Base-by-base conservation (phyloP, 2,113 vertebrate species). In the Coptodon bakossiorum region DNA sequence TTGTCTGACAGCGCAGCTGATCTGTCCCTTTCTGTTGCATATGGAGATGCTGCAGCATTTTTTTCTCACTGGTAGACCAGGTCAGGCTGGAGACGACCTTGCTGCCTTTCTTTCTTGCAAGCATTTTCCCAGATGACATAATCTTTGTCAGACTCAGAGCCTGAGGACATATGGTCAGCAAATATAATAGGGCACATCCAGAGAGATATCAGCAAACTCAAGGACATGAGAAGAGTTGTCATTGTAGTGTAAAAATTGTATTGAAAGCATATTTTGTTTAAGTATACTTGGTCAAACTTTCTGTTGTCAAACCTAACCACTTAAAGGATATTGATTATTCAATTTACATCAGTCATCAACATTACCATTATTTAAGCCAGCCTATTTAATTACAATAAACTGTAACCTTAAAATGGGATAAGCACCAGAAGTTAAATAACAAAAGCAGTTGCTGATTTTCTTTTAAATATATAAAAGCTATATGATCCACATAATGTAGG, bases 111-210 rank as follows among this genome's bases (percentile, higher is more conserved):
- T 76, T 86, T 61, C 78, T 86, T 78, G 54, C 17, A 83, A 31
- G 78, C 82, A n/a, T 88, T 83, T 85, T 83, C 71, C 81, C 63
- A 80, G 7, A 40, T 31, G 38, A 78, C 80, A 73, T 38, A 36
- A 52, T 83, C 84, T 88, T 80, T 83, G 80, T 78, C 59, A 50
- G 27, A 89, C 43, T 83, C 54, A 31, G 81, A 54, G 36, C 85
- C 66, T 40, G 63, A 85, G 86, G 76, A 89, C 31, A 71, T 53
- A 48, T 56, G 4, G 79, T 89, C 83, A 89, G 91, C 76, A 90
- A 73, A 89, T 91, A 87, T 50, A 82, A 83, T 83, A 85, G 85
- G 81, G 71, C 80, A 83, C 19, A 85, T 92, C 86, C 59, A 43
- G 43, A 79, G 83, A 88, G 50, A 84, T 81, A 86, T 53, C 63